Evolutionary conservation across 2,888 invertebrate species (phyloP), one percentile per base, ranked within the genome.

Genomic region (Polylopha cassiicola): DNA sequence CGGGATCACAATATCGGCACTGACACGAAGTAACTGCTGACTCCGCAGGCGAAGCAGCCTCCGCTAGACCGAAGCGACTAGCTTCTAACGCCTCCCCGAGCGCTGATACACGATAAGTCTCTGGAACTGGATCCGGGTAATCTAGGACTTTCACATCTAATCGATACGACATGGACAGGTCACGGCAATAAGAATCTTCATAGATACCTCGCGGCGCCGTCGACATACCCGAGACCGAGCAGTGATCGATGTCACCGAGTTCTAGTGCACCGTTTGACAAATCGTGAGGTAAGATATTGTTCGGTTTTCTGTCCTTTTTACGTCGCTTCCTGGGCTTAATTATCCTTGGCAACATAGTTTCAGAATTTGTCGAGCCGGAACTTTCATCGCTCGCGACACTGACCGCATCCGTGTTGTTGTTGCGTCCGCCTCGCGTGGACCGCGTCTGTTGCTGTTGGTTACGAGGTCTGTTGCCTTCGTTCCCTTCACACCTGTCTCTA

Each of bases 251-350:
- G 57, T 82, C 85, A 42, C 74, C 74, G 27, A 82, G 70, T 56
- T 84, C 85, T 58, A 85, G 65, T 49, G 58, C 58, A 46, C 61
- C 62, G 41, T 74, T 57, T 39, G 77, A 61, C 63, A 84, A 69
- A 55, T 85, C 85, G 50, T 85, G 85, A 48, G 80, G 68, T 55
- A 67, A 67, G 38, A 86, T 85, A 55, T 84, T 87, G 50, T 87
- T 82, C 18, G 93, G 92, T 76, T 94, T 93, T 53, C 94, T 87
- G 69, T 95, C 95, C 77, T 95, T 95, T 90, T 95, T 95, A 67
- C 95, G 90, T 33, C 95, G 89, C 70, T 95, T 95, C 31, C 95
- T 86, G 3, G 95, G 95, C 73, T 95, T 95, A 60, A 95, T 95
- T 49, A 95, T 95, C 55, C 95, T 88, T 49, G 95, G 95, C 63